phyloP scores from a whole-genome alignment of 1,140 invertebrate genomes.

The Lamellibrachia luymesi region DNA sequence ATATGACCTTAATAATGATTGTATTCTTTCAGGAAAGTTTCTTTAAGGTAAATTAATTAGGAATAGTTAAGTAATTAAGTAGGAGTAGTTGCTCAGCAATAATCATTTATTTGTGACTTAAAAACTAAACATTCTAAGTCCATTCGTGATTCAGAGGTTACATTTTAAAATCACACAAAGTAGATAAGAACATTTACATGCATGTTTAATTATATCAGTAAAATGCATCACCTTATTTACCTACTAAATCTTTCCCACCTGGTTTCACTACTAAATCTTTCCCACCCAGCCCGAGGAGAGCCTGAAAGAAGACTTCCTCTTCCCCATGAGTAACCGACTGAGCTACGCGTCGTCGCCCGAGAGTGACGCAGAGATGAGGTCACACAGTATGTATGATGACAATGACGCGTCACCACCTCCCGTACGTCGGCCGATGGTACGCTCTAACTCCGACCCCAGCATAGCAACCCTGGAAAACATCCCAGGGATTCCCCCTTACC shows the following conservation, averaged over 20 bases:
- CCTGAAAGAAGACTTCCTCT: conserved; percentile 82
- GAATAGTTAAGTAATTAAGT: background rate
- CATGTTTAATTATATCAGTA: too few relatives aligned
- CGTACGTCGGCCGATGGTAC: conserved; percentile 39
- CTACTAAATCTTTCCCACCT: background rate
- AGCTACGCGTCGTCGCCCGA: conserved; percentile 95
- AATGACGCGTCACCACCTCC: conserved; percentile 44
- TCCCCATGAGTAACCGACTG: conserved; percentile 93
- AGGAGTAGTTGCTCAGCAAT: background rate
- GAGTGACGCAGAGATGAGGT: conserved; percentile 76
- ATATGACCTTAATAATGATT: background rate
- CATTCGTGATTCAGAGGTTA: background rate
- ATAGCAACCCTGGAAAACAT: conserved; percentile 67
- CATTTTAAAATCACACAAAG: too few relatives aligned
- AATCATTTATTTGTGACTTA: too few relatives aligned
- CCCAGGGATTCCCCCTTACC: conserved; percentile 71
- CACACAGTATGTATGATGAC: conserved; percentile 32
- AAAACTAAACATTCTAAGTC: background rate
- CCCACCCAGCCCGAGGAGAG: conserved; percentile 57
- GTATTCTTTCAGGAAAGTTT: background rate
- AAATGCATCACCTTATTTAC: too few relatives aligned
- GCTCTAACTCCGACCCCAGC: conserved; percentile 62
- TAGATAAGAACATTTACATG: background rate
- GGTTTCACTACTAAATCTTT: conserved; percentile 17
- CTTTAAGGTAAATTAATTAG: background rate